Base-by-base conservation (phyloP, 1,140 invertebrate species). In the Macrobrachium rosenbergii region DNA sequence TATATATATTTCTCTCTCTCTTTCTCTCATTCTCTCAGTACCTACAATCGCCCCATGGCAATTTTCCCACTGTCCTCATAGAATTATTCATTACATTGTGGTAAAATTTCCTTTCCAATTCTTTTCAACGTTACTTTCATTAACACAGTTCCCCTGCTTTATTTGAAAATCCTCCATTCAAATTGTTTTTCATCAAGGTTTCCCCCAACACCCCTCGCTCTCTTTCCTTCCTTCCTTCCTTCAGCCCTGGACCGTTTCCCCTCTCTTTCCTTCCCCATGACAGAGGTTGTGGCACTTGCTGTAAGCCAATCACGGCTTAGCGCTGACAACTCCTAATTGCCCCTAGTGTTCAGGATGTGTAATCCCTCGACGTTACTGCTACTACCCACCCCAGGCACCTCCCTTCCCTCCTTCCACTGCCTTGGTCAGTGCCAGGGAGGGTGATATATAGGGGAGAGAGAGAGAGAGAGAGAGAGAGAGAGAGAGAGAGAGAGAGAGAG, bases 221-320 rank as follows among this genome's bases (percentile, higher is more conserved):
- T 37, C 59, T 64, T 58, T 43, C 59, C 21, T 19, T 37, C 37
- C 78, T 64, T 37, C 58, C 73, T 75, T 52, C 37, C 73, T 75
- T 52, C 58, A 37, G 14, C 59, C 43, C 78, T 43, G n/a, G 23
- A 52, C 43, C 78, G 14, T 60, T 64, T 37, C 43, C 59, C 62
- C 78, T 43, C n/a, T 62, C 60, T 62, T 28, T 59, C 28, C 62
- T 28, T 64, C 23, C 58, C 37, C 73, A 52, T 75, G 73, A 75
- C 23, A 43, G 58, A 28, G 73, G 73, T 19, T 76, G 73, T 64
- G 78, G 78, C 78, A 80, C 78, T 80, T 60, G 78, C 78, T 63
- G 78, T 37, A 28, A 64, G 60, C 78, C 78, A 80, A 80, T 80
- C 78, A 80, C 78, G 78, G 78, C 78, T 80, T 80, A 80, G 28